phyloP scores from a whole-genome alignment of 2,113 vertebrate species.

The Willisornis vidua region DNA sequence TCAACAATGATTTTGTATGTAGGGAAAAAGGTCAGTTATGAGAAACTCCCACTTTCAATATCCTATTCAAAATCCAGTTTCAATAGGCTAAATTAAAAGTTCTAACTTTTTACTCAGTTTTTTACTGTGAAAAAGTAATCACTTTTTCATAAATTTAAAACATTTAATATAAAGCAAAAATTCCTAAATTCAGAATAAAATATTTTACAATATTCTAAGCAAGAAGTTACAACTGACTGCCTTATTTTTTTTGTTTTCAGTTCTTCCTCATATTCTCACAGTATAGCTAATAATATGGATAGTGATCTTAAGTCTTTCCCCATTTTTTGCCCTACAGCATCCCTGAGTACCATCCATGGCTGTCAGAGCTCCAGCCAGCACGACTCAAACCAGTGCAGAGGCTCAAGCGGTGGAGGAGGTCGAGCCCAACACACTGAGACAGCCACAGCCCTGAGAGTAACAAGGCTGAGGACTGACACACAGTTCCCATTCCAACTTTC shows the following conservation, averaged over 20 bases:
- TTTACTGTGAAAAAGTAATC: neutral
- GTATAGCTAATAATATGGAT: neutral
- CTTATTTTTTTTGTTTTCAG: neutral
- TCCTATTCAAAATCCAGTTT: neutral
- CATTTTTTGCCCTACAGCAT: neutral
- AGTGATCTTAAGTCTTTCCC: neutral
- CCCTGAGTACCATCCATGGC: neutral
- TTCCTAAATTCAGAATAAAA: neutral
- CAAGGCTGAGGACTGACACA: no score
- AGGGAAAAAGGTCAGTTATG: neutral
- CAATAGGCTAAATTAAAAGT: neutral
- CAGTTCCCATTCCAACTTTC: accelerated
- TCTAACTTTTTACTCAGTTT: neutral
- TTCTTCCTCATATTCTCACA: neutral
- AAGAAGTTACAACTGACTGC: neutral
- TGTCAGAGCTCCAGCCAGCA: no score
- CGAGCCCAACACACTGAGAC: neutral
- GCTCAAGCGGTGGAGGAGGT: accelerated
- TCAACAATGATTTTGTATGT: neutral
- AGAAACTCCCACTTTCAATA: neutral
- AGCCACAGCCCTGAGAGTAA: accelerated
- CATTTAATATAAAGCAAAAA: neutral
- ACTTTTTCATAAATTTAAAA: neutral
- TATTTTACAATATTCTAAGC: neutral
- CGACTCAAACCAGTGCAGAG: accelerated